phyloP scores from a whole-genome alignment of 2,888 invertebrate genomes.

The Drosophila rellima region DNA sequence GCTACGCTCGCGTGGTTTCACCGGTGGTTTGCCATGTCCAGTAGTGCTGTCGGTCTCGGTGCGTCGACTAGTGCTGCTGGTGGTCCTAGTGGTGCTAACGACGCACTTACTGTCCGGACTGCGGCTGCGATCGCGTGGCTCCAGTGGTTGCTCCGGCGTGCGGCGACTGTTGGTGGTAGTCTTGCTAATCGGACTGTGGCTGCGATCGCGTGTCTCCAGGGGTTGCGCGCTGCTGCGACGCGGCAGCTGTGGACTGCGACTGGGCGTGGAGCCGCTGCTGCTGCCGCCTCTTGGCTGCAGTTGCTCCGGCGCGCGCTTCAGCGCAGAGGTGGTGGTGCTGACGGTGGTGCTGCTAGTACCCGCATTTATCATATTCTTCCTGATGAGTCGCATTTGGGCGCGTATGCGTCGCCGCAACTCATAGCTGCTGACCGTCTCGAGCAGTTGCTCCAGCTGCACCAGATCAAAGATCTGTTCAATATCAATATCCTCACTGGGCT shows the following conservation, averaged over 20 bases:
- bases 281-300: slow-evolving; percentile 34
- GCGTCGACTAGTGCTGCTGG: slow-evolving; percentile 26
- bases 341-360: slow-evolving; percentile 55
- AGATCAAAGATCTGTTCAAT: slow-evolving; percentile 92
- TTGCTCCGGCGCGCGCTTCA: slow-evolving; percentile 28
- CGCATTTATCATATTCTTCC: slow-evolving; percentile 88
- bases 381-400: slow-evolving; percentile 91
- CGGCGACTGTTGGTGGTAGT: slow-evolving; percentile 33
- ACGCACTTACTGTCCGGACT: slow-evolving; percentile 52
- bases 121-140: slow-evolving; percentile 31
- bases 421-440: slow-evolving; percentile 91
- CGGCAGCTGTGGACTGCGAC: slow-evolving; percentile 44
- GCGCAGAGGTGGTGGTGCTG: slow-evolving; percentile 40
- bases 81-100: slow-evolving; percentile 15
- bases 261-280: slow-evolving; percentile 42
- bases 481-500: slow-evolving; percentile 77
- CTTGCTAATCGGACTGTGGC: slow-evolving; percentile 56
- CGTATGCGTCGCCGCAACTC: slow-evolving; percentile 92
- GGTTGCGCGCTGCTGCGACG: slow-evolving; percentile 31
- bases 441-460: slow-evolving; percentile 90
- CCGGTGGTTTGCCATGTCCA: slow-evolving; percentile 62
- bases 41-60: slow-evolving; percentile 56
- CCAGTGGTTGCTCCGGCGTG: slow-evolving; percentile 13
- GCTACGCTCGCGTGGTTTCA: slow-evolving; percentile 74
- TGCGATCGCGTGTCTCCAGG: slow-evolving; percentile 38